Conservation (phyloP, 2,113 vertebrate genomes). For the Osmerus mordax region DNA sequence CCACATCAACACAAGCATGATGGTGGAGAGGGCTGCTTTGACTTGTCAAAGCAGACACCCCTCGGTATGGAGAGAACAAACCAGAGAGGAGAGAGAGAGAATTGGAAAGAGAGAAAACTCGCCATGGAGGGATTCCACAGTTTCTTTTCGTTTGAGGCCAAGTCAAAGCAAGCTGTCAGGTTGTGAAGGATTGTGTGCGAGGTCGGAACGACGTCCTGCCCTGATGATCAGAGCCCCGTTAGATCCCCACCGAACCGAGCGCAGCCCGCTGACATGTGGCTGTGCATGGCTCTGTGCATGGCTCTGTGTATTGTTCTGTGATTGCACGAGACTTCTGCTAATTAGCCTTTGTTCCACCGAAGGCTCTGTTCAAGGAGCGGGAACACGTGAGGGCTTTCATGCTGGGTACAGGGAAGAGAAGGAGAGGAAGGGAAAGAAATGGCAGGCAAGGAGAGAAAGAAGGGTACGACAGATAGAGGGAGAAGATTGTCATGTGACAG, state of each 20-base stretch:
- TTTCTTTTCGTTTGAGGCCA: constrained; percentile 25
- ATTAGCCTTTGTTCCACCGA: constrained; percentile 50
- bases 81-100: not conserved
- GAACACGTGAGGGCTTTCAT: constrained; percentile 54
- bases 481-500: no score
- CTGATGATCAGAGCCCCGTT: constrained; percentile 17
- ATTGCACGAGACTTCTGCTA: constrained; percentile 57
- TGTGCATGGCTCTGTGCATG: constrained; percentile 39
- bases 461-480: no score
- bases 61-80: no score
- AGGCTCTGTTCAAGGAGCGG: constrained; percentile 40
- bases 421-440: not conserved
- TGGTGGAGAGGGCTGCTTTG: no score
- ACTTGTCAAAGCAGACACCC: no score
- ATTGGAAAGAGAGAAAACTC: constrained; percentile 29
- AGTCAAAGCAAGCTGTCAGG: constrained; percentile 38
- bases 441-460: no score
- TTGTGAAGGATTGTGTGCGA: constrained; percentile 39
- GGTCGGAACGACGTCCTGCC: constrained; percentile 30
- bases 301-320: constrained; percentile 42
- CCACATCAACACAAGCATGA: no score
- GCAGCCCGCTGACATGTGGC: constrained; percentile 28
- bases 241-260: constrained; percentile 5
- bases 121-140: not conserved
- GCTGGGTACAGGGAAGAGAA: not conserved